phyloP scores from a whole-genome alignment of 2,888 invertebrate genomes.

The Heliothis peltigera region DNA sequence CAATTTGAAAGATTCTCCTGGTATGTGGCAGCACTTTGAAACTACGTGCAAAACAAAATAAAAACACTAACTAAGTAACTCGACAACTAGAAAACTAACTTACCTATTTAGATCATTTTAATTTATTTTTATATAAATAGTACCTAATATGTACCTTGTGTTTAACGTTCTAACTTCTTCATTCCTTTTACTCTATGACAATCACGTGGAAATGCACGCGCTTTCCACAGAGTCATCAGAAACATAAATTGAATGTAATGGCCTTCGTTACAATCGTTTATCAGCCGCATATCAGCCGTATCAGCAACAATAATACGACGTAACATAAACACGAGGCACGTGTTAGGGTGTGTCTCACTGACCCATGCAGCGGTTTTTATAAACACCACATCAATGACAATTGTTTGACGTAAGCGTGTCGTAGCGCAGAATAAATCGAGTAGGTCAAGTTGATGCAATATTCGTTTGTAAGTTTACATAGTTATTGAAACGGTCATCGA shows the following conservation, averaged over 20 bases:
- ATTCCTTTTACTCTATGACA: neutral
- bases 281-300: constrained; percentile 23
- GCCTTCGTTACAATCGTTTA: neutral
- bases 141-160: neutral
- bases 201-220: neutral
- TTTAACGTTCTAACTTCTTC: too few relatives aligned
- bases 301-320: constrained; percentile 26
- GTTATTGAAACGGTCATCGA: neutral
- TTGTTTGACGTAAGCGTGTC: constrained; percentile 58
- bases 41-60: too few relatives aligned
- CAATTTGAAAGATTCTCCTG: too few relatives aligned
- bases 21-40: too few relatives aligned
- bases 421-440: constrained; percentile 14
- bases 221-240: neutral
- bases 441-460: constrained; percentile 14
- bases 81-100: too few relatives aligned
- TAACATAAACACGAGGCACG: constrained; percentile 59
- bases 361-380: constrained; percentile 59
- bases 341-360: constrained; percentile 69
- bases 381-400: constrained; percentile 56
- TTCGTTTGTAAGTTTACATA: constrained; percentile 1
- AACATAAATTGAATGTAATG: neutral
- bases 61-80: too few relatives aligned
- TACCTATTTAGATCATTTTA: too few relatives aligned
- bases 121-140: neutral